Evolutionary conservation across 1,140 invertebrate genomes (phyloP).

Genomic region (Protaetia brevitarsis): DNA sequence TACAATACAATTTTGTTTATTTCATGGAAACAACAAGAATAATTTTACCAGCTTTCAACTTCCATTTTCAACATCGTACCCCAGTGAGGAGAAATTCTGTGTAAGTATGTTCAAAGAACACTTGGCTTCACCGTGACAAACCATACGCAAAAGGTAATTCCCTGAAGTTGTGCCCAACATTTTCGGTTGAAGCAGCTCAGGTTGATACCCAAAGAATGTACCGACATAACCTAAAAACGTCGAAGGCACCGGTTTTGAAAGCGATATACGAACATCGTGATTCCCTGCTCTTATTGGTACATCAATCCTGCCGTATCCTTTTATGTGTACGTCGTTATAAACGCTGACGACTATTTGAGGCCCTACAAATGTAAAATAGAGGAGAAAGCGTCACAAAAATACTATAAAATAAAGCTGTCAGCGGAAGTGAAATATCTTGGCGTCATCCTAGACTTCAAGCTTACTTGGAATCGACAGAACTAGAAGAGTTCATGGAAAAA

Average conservation of each 20-base stretch:
- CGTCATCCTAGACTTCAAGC: too few species aligned
- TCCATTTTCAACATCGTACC: constrained; percentile 40
- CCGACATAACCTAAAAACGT: constrained; percentile 43
- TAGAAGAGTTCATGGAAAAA: too few species aligned
- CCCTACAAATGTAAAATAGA: constrained; percentile 37
- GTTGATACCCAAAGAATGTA: constrained; percentile 47
- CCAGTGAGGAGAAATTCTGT: constrained; percentile 39
- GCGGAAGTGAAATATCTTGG: too few species aligned
- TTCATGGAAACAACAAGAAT: too few species aligned
- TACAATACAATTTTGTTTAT: too few species aligned
- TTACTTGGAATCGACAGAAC: too few species aligned
- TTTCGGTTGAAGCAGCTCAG: constrained; percentile 44
- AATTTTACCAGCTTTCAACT: neutral
- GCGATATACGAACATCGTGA: constrained; percentile 36
- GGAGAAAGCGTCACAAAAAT: too few species aligned
- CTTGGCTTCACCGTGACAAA: constrained; percentile 35
- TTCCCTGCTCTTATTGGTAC: constrained; percentile 42
- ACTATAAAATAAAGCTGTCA: too few species aligned
- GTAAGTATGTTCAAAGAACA: constrained; percentile 37
- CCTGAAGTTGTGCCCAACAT: constrained; percentile 45
- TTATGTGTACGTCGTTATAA: constrained; percentile 39
- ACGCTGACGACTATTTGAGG: constrained; percentile 46
- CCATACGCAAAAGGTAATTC: constrained; percentile 44
- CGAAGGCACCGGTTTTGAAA: constrained; percentile 42
- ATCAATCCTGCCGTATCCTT: constrained; percentile 44